A percentile compares a stretch with the other conserved stretches of the same genome.
Conservation (phyloP, 2,888 invertebrate genomes). For the Amphipyra tragopoginis region DNA sequence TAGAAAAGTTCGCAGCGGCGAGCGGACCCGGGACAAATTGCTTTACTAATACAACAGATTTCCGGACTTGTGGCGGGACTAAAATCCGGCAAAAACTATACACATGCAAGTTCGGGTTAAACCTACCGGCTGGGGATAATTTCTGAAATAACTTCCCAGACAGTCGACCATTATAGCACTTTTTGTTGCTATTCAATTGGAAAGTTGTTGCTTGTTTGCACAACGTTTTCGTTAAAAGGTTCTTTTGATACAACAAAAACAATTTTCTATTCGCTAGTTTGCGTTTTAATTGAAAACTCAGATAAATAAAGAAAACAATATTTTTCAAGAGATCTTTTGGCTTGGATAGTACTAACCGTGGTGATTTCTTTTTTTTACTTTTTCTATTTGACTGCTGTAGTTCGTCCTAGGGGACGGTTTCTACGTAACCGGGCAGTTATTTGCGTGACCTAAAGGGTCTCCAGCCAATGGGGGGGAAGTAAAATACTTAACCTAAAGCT, state of each 20-base stretch:
- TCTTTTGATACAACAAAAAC: constrained; percentile 12
- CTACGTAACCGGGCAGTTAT: too few species aligned
- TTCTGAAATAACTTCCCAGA: constrained; percentile 54
- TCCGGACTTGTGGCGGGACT: constrained; percentile 67
- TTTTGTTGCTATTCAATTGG: constrained; percentile 54
- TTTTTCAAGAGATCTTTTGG: neutral
- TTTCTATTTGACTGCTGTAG: too few species aligned
- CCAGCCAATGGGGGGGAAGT: too few species aligned
- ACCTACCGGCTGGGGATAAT: constrained; percentile 45
- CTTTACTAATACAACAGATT: constrained; percentile 88
- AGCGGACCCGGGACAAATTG: constrained; percentile 82
- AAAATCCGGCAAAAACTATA: constrained; percentile 76
- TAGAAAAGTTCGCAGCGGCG: constrained; percentile 84
- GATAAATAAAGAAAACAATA: too few species aligned
- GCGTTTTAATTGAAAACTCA: constrained; percentile 23
- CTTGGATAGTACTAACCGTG: neutral
- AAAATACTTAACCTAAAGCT: too few species aligned
- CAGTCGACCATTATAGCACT: constrained; percentile 40
- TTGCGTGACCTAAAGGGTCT: too few species aligned
- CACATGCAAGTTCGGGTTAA: constrained; percentile 54
- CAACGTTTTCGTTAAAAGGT: constrained; percentile 23
- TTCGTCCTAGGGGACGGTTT: too few species aligned
- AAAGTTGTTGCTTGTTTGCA: constrained; percentile 31
- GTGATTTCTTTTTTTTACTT: too few species aligned
- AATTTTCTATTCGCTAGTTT: constrained; percentile 5